A percentile compares a stretch with the other conserved stretches of the same genome.
Conservation (phyloP, 1,140 invertebrate species). For the Drosophila pallidifrons region DNA sequence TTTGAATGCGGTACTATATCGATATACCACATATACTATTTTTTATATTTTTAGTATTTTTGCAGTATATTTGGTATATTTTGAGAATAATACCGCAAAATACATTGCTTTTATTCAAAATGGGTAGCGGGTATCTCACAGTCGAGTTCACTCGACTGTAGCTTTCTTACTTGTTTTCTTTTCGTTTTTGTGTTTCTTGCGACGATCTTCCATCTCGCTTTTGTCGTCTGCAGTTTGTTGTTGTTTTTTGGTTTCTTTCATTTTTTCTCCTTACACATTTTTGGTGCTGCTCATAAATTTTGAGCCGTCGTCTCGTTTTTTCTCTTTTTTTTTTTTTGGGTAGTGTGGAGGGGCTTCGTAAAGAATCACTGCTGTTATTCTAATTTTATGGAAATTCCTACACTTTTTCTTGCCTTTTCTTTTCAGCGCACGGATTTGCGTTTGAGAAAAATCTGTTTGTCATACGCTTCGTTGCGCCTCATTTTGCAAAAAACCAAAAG, state of each 20-base stretch:
- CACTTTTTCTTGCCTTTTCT: constrained; percentile 79
- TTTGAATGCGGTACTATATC: too few species aligned
- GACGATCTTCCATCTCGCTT: constrained; percentile 15
- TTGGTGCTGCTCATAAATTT: constrained; percentile 78
- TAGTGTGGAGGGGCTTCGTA: constrained; percentile 41
- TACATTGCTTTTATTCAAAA: too few species aligned
- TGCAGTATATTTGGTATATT: too few species aligned
- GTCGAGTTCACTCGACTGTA: too few species aligned
- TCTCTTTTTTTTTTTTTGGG: not conserved
- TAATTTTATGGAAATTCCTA: constrained; percentile 84
- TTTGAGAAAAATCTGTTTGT: constrained; percentile 84
- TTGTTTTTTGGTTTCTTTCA: constrained; percentile 20
- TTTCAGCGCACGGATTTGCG: constrained; percentile 79
- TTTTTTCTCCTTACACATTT: constrained; percentile 60
- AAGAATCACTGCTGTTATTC: constrained; percentile 82
- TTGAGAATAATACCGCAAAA: too few species aligned
- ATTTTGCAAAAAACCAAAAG: constrained; percentile 67
- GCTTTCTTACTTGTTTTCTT: too few species aligned
- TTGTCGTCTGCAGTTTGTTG: not conserved
- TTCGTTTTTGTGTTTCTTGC: constrained; percentile 2
- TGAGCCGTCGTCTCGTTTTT: constrained; percentile 47
- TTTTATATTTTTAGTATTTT: too few species aligned
- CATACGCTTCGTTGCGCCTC: constrained; percentile 82
- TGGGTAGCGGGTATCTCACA: too few species aligned
- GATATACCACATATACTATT: too few species aligned